These are phyloP conservation scores for Therioaphis trifolii DNA, from an alignment of 2,888 invertebrate genomes.

Conservation along the genomic window DNA sequence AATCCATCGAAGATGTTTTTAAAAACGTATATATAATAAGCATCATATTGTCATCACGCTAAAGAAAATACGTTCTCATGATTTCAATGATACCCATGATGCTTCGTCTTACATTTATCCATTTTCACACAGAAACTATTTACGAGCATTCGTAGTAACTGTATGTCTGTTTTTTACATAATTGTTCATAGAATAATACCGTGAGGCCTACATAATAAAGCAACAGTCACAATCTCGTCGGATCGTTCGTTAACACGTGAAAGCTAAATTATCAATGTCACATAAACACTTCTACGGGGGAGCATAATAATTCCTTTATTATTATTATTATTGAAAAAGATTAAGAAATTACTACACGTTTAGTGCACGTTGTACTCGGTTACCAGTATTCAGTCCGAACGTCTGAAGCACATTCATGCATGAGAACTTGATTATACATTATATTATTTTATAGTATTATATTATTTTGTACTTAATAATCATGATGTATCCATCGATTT, in stretches of 20 bases:
- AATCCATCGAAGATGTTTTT: neutral
- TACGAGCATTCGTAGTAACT: neutral
- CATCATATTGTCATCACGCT: neutral
- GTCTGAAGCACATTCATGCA: no score
- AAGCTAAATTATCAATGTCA: constrained; percentile 20
- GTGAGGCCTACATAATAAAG: constrained; percentile 12
- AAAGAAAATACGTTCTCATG: constrained; percentile 3
- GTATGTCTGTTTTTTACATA: neutral
- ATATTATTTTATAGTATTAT: no score
- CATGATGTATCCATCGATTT: no score
- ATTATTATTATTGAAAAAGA: no score
- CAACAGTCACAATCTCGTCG: constrained; percentile 12
- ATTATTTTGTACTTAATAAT: no score
- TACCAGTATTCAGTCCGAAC: no score
- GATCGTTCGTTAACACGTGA: constrained; percentile 25
- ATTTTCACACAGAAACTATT: no score
- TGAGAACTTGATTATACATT: no score
- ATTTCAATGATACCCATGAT: neutral
- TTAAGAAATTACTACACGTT: no score
- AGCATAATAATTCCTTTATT: neutral
- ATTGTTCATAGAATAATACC: neutral
- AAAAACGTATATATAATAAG: neutral
- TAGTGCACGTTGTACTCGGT: no score
- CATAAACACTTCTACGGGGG: neutral
- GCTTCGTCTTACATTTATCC: no score